Conservation (phyloP, 2,113 vertebrate species). For the Carollia perspicillata region DNA sequence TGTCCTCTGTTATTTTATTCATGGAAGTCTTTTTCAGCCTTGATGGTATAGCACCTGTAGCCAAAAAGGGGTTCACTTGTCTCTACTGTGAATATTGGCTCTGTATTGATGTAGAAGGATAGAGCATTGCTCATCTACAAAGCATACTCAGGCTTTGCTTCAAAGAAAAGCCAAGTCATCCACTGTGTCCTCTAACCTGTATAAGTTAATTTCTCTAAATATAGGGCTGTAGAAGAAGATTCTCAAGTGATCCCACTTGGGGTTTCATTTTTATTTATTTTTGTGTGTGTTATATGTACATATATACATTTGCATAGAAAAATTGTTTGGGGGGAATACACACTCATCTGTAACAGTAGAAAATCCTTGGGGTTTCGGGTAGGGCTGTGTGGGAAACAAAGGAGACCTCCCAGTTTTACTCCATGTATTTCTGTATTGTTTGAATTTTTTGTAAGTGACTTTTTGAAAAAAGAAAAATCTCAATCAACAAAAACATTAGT, state of each 20-base stretch:
- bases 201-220: background rate
- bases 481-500: background rate
- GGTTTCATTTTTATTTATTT: background rate
- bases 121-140: background rate
- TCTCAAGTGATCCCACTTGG: background rate
- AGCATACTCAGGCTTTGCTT: background rate
- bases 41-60: background rate
- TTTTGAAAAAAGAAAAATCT: background rate
- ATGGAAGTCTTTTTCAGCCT: background rate
- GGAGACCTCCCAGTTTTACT: background rate
- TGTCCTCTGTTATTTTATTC: slow-evolving; percentile 24
- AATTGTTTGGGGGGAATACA: background rate
- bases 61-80: background rate
- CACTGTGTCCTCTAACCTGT: background rate
- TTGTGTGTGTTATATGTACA: background rate
- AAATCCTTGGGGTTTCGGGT: background rate
- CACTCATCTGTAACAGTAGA: background rate
- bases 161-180: slow-evolving; percentile 25
- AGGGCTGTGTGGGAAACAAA: background rate
- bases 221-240: background rate
- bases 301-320: background rate
- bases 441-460: background rate
- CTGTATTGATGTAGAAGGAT: background rate
- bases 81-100: background rate
- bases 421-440: background rate